These are phyloP conservation scores for Struthio camelus DNA, from an alignment of 2,113 vertebrate genomes.

Conservation along the genomic window DNA sequence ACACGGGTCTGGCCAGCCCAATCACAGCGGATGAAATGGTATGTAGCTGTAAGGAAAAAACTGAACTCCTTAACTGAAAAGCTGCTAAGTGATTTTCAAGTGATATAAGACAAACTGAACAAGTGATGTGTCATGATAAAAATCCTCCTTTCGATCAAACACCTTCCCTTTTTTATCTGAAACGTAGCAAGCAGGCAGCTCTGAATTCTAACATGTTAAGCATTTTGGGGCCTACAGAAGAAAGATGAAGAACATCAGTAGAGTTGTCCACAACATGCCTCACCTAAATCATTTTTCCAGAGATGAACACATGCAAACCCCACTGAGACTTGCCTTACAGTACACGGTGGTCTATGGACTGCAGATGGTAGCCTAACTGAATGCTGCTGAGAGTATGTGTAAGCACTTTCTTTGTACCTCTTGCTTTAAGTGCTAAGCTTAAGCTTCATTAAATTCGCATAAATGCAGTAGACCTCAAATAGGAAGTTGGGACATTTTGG, in stretches of 20 bases:
- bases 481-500: neutral
- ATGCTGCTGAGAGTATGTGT: neutral
- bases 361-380: neutral
- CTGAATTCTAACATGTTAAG: neutral
- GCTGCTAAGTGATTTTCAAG: neutral
- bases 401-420: neutral
- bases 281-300: neutral
- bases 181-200: neutral
- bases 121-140: neutral
- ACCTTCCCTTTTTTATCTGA: neutral
- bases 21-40: neutral
- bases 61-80: neutral
- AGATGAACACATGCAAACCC: neutral
- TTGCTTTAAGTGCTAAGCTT: neutral
- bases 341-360: neutral
- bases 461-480: slow-evolving; percentile 8
- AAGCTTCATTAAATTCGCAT: slow-evolving; percentile 31
- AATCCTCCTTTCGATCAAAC: neutral
- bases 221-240: neutral
- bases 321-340: neutral
- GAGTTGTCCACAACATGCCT: neutral
- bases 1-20: neutral
- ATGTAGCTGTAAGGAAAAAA: accelerated
- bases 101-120: neutral
- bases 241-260: neutral